A percentile compares a stretch with the other conserved stretches of the same genome.
phyloP scores from a whole-genome alignment of 2,888 invertebrate genomes.

The Pachliopta kotzebuea region DNA sequence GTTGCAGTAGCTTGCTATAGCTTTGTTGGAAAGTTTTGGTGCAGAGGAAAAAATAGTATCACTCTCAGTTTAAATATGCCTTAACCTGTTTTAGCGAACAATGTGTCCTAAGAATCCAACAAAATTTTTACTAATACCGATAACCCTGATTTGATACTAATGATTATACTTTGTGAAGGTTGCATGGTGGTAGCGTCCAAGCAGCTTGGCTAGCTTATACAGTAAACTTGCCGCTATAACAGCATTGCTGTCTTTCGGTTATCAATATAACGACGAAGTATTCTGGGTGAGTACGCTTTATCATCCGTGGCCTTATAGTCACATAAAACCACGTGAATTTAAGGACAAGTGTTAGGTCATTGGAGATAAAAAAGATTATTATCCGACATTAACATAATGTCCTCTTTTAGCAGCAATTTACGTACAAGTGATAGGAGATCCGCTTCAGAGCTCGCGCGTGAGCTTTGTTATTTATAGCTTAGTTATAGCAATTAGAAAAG shows the following conservation, averaged over 20 bases:
- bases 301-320: too few relatives aligned
- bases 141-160: too few relatives aligned
- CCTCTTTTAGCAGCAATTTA: conserved; percentile 8
- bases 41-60: neutral
- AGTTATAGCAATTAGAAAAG: conserved; percentile 47
- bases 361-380: neutral
- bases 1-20: neutral
- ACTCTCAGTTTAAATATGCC: neutral
- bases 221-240: too few relatives aligned
- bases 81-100: neutral
- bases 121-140: too few relatives aligned
- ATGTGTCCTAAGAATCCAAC: too few relatives aligned
- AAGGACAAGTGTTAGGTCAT: neutral
- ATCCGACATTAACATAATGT: neutral
- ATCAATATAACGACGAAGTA: too few relatives aligned
- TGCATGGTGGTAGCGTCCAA: too few relatives aligned
- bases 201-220: too few relatives aligned
- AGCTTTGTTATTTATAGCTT: conserved; percentile 34
- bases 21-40: conserved; percentile 17
- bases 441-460: conserved; percentile 17
- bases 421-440: neutral
- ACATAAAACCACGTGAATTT: neutral
- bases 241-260: too few relatives aligned
- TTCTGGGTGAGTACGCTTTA: too few relatives aligned
- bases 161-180: too few relatives aligned